phyloP scores from a whole-genome alignment of 37 sponge, comb jelly and placozoan species.

The Cliona cf. orientalis region DNA sequence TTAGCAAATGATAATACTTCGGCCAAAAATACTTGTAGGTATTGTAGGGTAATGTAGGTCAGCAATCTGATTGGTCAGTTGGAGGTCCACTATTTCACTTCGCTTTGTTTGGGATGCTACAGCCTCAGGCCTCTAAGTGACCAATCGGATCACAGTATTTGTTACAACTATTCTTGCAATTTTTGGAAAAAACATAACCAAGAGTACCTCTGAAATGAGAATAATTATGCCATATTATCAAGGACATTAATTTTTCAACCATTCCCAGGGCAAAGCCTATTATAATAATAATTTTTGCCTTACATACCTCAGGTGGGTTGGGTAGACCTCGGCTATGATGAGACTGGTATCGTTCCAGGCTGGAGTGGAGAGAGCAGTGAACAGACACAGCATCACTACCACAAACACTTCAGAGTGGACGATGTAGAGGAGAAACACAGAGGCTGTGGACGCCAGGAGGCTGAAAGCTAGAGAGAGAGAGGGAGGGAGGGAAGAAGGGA shows the following conservation, averaged over 20 bases:
- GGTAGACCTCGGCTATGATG: conserved; percentile 64
- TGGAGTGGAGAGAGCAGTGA: conserved; percentile 64
- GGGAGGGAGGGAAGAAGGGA: neutral
- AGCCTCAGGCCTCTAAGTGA: too few species aligned
- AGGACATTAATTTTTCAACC: neutral
- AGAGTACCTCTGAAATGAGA: too few species aligned
- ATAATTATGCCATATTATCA: neutral
- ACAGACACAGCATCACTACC: conserved; percentile 56
- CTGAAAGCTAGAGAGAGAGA: conserved; percentile 39
- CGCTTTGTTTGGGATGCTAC: too few species aligned
- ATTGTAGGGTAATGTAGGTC: too few species aligned
- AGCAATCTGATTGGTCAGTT: too few species aligned
- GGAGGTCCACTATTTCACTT: too few species aligned
- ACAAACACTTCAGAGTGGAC: conserved; percentile 48
- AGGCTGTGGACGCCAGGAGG: conserved; percentile 35
- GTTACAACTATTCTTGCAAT: too few species aligned
- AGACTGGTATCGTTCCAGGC: conserved; percentile 69
- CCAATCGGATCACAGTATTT: too few species aligned
- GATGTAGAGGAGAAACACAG: conserved; percentile 64
- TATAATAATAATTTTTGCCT: neutral
- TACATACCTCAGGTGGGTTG: conserved; percentile 70
- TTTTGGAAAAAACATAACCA: too few species aligned
- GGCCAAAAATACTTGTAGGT: too few species aligned
- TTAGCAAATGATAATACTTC: too few species aligned
- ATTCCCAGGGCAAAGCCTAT: neutral